Evolutionary conservation across 2,888 invertebrate genomes (phyloP).

Genomic region (Molanna angustata): DNA sequence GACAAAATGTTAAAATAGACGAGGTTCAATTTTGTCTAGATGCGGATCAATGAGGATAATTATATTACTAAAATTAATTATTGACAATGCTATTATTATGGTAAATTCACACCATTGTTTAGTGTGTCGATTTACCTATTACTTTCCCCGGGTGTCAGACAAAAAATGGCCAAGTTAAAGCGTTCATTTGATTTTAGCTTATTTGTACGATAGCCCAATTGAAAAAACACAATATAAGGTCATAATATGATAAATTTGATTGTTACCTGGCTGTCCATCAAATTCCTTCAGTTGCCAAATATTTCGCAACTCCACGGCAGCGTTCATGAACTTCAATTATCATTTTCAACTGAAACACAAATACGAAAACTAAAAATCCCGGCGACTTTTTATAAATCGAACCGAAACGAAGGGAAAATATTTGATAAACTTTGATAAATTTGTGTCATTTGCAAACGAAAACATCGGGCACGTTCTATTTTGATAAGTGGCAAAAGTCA

Average conservation of each 20-base stretch:
- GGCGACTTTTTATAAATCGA: constrained; percentile 7
- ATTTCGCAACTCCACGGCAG: constrained; percentile 30
- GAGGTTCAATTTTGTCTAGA: too few species aligned
- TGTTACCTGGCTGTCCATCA: constrained; percentile 27
- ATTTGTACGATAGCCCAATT: too few species aligned
- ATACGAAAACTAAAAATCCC: constrained; percentile 4
- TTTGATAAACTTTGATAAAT: constrained; percentile 19
- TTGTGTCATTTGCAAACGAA: constrained; percentile 24
- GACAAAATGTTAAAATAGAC: too few species aligned
- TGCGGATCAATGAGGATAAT: too few species aligned
- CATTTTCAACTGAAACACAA: constrained; percentile 19
- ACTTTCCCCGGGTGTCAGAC: too few species aligned
- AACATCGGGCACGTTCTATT: constrained; percentile 29
- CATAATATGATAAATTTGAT: constrained; percentile 2
- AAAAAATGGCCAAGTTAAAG: too few species aligned
- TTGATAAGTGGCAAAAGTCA: constrained; percentile 28
- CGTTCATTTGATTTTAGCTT: too few species aligned
- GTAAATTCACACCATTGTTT: too few species aligned
- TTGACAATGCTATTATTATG: too few species aligned
- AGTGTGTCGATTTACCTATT: too few species aligned
- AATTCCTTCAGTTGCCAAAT: constrained; percentile 29
- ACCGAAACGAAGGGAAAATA: constrained; percentile 4
- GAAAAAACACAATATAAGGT: constrained; percentile 20
- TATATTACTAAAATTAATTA: too few species aligned
- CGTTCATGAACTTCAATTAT: constrained; percentile 23